Conservation (phyloP, 2,888 invertebrate species). For the Cheilosia pagana region DNA sequence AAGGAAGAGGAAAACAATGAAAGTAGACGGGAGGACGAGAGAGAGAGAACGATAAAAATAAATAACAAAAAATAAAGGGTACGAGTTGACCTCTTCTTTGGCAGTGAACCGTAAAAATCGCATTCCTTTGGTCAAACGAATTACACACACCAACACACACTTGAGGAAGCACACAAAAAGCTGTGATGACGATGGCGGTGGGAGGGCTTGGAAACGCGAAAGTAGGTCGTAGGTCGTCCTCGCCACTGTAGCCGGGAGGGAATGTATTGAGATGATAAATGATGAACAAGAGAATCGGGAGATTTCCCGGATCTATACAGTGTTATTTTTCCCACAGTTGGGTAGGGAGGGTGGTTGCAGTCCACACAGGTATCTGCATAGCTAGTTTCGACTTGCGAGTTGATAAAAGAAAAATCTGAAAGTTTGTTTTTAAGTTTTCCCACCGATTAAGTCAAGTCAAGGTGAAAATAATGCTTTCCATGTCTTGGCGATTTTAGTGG, state of each 20-base stretch:
- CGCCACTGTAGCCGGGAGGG: conserved; percentile 34
- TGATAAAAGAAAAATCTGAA: conserved; percentile 4
- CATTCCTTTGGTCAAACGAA: conserved; percentile 75
- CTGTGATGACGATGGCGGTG: conserved; percentile 7
- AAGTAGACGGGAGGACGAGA: background rate
- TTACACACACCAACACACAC: conserved; percentile 44
- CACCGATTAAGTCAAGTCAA: conserved; percentile 21
- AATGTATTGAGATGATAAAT: conserved; percentile 65
- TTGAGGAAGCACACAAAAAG: conserved; percentile 30
- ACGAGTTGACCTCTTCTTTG: conserved; percentile 72
- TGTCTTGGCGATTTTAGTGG: too few species aligned
- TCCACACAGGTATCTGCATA: too few species aligned
- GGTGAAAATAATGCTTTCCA: background rate
- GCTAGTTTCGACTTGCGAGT: conserved; percentile 3
- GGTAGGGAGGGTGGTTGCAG: background rate
- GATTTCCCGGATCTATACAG: conserved; percentile 10
- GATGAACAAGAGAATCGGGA: conserved; percentile 38
- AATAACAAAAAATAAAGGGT: conserved; percentile 55
- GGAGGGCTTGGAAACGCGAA: conserved; percentile 56
- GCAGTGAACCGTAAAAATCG: conserved; percentile 73
- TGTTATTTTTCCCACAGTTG: conserved; percentile 9
- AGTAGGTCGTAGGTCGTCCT: conserved; percentile 68
- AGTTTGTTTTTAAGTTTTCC: conserved; percentile 4
- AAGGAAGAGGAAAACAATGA: conserved; percentile 13
- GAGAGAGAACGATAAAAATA: conserved; percentile 23